phyloP scores from a whole-genome alignment of 2,888 invertebrate species.

The Acrobasis repandana region DNA sequence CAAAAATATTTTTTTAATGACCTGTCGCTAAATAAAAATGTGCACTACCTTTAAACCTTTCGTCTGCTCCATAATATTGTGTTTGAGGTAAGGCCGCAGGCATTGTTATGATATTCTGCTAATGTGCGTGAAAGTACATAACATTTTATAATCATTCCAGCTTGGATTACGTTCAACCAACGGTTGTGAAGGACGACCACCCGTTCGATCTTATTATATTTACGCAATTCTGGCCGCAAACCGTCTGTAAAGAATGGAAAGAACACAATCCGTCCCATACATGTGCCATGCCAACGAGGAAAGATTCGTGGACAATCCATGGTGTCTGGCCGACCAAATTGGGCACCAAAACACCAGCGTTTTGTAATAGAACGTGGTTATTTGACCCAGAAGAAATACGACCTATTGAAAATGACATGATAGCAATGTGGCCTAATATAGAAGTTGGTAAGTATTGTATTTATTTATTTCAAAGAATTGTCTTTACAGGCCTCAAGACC shows the following conservation, averaged over 20 bases:
- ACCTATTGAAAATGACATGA: conserved; percentile 81
- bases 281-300: conserved; percentile 84
- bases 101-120: neutral
- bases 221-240: conserved; percentile 90
- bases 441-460: conserved; percentile 74
- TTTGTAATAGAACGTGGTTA: conserved; percentile 86
- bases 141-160: conserved; percentile 4
- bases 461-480: too few relatives aligned
- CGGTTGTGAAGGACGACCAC: conserved; percentile 37
- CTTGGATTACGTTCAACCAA: conserved; percentile 28
- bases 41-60: neutral
- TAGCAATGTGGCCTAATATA: conserved; percentile 88
- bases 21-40: conserved; percentile 6
- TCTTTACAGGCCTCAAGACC: too few relatives aligned
- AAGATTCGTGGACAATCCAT: conserved; percentile 89
- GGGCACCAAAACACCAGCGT: conserved; percentile 86
- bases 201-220: conserved; percentile 90
- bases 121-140: conserved; percentile 4
- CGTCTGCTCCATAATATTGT: neutral
- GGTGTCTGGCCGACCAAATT: conserved; percentile 92
- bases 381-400: conserved; percentile 85
- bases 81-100: neutral
- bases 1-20: neutral
- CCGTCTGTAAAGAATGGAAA: conserved; percentile 87
- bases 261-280: conserved; percentile 81